A percentile compares a stretch with the other conserved stretches of the same genome.
phyloP scores from a whole-genome alignment of 2,888 invertebrate species.

The Drosophila meridiana region DNA sequence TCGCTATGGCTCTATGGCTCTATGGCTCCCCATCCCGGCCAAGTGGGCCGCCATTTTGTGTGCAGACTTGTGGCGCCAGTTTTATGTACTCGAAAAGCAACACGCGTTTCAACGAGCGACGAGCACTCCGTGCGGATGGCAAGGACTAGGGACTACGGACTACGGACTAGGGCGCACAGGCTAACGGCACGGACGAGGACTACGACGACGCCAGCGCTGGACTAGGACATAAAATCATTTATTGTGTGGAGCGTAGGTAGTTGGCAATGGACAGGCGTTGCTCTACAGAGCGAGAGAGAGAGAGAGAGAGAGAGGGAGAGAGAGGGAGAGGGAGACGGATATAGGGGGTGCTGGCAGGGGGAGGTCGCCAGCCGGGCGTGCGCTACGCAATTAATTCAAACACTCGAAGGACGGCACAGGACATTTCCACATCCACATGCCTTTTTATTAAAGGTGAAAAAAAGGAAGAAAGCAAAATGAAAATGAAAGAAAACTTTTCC shows the following conservation, averaged over 20 bases:
- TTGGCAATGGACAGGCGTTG: constrained; percentile 2
- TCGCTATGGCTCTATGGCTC: constrained; percentile 16
- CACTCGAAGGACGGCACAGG: constrained; percentile 75
- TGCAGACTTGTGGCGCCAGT: constrained; percentile 76
- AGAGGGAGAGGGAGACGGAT: background rate
- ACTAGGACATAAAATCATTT: constrained; percentile 78
- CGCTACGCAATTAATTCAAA: constrained; percentile 77
- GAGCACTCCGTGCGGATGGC: constrained; percentile 16
- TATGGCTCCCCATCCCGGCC: constrained; percentile 47
- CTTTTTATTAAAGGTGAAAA: constrained; percentile 52
- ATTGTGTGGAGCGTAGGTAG: constrained; percentile 68
- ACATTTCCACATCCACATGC: constrained; percentile 45
- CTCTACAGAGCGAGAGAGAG: background rate
- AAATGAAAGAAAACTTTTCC: constrained; percentile 15
- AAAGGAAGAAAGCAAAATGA: constrained; percentile 6
- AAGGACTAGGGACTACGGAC: constrained; percentile 13
- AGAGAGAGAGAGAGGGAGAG: background rate
- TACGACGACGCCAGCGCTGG: constrained; percentile 61
- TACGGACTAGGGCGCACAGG: constrained; percentile 7
- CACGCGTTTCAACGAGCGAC: constrained; percentile 58
- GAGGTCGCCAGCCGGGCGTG: constrained; percentile 74
- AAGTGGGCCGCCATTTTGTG: constrained; percentile 78
- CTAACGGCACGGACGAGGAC: constrained; percentile 39
- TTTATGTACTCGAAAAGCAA: constrained; percentile 78
- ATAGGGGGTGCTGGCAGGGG: background rate